phyloP scores from a whole-genome alignment of 2,888 invertebrate genomes.

The Hartigia nigra region DNA sequence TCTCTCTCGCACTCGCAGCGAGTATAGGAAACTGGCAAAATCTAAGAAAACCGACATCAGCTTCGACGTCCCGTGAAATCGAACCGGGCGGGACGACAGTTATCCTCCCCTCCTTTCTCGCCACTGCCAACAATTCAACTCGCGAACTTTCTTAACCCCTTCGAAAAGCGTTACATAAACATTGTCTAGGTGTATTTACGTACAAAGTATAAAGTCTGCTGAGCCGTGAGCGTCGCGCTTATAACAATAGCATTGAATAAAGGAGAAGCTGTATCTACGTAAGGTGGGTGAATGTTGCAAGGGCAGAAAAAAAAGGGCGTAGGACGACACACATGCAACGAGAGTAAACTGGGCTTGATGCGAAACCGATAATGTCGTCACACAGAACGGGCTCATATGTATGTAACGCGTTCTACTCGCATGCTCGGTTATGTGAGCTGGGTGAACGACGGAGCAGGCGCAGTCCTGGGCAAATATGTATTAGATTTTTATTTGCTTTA shows the following conservation, averaged over 20 bases:
- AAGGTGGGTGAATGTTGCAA: constrained; percentile 10
- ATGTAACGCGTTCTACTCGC: constrained; percentile 25
- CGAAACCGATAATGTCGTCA: constrained; percentile 63
- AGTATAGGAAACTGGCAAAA: neutral
- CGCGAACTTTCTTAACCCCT: neutral
- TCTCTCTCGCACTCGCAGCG: neutral
- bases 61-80: neutral
- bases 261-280: constrained; percentile 22
- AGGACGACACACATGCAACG: constrained; percentile 28
- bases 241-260: constrained; percentile 14
- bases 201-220: neutral
- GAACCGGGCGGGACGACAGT: neutral
- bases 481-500: constrained; percentile 41
- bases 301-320: constrained; percentile 4
- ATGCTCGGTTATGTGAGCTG: constrained; percentile 11
- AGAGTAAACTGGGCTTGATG: constrained; percentile 58
- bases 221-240: neutral
- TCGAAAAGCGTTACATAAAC: constrained; percentile 11
- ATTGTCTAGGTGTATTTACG: constrained; percentile 2
- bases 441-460: constrained; percentile 9
- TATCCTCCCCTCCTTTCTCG: neutral
- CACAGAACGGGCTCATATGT: constrained; percentile 22
- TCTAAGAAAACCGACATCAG: neutral
- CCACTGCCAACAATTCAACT: neutral
- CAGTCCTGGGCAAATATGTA: constrained; percentile 31